Evolutionary conservation across 1,140 invertebrate species (phyloP).

Genomic region (Acromyrmex heyeri): DNA sequence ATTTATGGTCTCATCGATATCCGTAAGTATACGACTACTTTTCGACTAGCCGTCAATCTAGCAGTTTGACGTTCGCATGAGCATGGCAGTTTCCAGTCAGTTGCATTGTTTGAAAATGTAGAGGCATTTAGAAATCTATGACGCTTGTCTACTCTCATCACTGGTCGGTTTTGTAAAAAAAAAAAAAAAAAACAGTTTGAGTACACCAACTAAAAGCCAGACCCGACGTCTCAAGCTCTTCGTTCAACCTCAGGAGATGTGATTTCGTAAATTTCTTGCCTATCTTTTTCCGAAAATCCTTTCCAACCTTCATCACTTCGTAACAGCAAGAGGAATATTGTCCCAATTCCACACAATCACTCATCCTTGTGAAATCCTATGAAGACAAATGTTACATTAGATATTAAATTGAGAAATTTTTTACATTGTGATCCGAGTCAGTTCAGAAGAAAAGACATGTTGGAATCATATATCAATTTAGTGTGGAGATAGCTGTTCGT

Average conservation of each 20-base stretch:
- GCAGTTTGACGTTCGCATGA: conserved; percentile 53
- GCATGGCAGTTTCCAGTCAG: conserved; percentile 47
- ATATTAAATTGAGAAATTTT: conserved; percentile 6
- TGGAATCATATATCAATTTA: conserved; percentile 12
- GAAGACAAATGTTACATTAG: neutral
- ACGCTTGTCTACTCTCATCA: conserved; percentile 56
- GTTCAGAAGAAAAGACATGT: neutral
- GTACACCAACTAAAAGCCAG: conserved; percentile 7
- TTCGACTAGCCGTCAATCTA: neutral
- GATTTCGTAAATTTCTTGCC: conserved; percentile 76
- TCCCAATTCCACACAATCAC: neutral
- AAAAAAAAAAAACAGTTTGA: conserved; percentile 9
- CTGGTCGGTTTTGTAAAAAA: conserved; percentile 16
- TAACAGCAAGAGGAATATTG: neutral
- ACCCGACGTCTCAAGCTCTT: conserved; percentile 37
- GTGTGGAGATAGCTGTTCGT: conserved; percentile 34
- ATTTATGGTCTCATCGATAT: neutral
- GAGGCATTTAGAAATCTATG: conserved; percentile 33
- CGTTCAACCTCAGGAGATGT: conserved; percentile 85
- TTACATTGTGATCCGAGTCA: conserved; percentile 75
- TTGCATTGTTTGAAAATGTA: conserved; percentile 53
- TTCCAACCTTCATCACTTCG: neutral
- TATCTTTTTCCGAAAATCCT: conserved; percentile 30
- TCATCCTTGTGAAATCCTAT: neutral
- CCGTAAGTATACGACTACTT: conserved; percentile 24